Conservation (phyloP, 2,113 vertebrate genomes). For the Urocynchramus pylzowi region DNA sequence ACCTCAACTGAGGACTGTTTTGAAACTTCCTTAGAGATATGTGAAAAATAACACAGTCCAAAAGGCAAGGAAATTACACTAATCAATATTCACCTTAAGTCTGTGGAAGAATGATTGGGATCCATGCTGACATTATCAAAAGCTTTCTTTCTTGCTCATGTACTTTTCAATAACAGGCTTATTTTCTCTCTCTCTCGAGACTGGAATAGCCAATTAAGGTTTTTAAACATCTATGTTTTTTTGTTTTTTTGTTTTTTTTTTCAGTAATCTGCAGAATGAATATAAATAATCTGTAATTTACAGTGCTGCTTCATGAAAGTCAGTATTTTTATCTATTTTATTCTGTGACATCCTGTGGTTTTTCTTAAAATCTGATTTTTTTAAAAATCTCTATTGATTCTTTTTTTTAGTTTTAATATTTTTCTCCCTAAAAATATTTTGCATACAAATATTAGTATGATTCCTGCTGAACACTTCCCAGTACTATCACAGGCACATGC, state of each 20-base stretch:
- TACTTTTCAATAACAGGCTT: constrained; percentile 3
- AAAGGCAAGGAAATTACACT: background rate
- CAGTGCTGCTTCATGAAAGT: background rate
- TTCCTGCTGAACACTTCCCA: background rate
- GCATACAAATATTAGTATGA: background rate
- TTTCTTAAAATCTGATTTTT: background rate
- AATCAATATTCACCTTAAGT: constrained; percentile 10
- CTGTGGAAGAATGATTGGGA: background rate
- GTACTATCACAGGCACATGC: background rate
- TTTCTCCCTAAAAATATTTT: background rate
- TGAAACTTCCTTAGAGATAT: background rate
- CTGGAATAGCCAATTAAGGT: background rate
- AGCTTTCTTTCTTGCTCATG: background rate
- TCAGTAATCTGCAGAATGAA: background rate
- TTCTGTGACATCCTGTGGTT: background rate
- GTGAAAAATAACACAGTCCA: background rate
- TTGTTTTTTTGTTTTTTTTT: constrained; percentile 39
- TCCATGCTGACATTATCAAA: constrained; percentile 9
- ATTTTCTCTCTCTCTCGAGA: background rate
- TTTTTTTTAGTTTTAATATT: background rate
- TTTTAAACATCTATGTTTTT: background rate
- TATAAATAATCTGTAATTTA: background rate
- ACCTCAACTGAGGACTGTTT: background rate
- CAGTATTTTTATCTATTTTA: background rate
- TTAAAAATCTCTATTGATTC: background rate